Percentiles rank a stretch among this genome's conserved stretches.
Conservation (phyloP, 2,113 vertebrate genomes). For the Trichomycterus rosablanca region DNA sequence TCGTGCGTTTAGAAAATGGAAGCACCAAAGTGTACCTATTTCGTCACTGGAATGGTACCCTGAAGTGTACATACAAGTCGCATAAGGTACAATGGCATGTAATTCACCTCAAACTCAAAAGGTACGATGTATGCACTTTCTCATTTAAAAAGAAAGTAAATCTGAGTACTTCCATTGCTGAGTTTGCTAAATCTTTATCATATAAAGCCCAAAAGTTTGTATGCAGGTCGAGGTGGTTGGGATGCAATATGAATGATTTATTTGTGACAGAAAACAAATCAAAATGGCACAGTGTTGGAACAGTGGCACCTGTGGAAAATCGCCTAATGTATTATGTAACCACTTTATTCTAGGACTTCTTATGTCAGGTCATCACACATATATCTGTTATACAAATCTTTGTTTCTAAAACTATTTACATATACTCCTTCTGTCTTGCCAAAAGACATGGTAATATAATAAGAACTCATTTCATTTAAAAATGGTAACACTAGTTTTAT, state of each 20-base stretch:
- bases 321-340: conserved; percentile 1
- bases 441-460: conserved; percentile 62
- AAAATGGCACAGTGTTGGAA: conserved; percentile 14
- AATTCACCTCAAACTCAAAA: too few relatives aligned
- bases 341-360: conserved; percentile 3
- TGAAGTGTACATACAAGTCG: too few relatives aligned
- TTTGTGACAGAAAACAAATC: not conserved
- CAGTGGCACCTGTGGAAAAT: conserved; percentile 17
- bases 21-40: too few relatives aligned
- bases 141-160: too few relatives aligned
- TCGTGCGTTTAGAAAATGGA: too few relatives aligned
- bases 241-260: conserved; percentile 18
- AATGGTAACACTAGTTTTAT: conserved; percentile 69
- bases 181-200: conserved; percentile 25
- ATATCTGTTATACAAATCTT: conserved; percentile 27
- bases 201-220: conserved; percentile 42
- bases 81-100: too few relatives aligned
- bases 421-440: conserved; percentile 69
- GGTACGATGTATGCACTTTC: too few relatives aligned
- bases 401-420: conserved; percentile 58
- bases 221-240: conserved; percentile 48
- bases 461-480: conserved; percentile 78
- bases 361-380: conserved; percentile 31
- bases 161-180: conserved; percentile 1
- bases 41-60: too few relatives aligned